These are phyloP conservation scores for Columba livia DNA, from an alignment of 2,113 vertebrate genomes.

Conservation along the genomic window DNA sequence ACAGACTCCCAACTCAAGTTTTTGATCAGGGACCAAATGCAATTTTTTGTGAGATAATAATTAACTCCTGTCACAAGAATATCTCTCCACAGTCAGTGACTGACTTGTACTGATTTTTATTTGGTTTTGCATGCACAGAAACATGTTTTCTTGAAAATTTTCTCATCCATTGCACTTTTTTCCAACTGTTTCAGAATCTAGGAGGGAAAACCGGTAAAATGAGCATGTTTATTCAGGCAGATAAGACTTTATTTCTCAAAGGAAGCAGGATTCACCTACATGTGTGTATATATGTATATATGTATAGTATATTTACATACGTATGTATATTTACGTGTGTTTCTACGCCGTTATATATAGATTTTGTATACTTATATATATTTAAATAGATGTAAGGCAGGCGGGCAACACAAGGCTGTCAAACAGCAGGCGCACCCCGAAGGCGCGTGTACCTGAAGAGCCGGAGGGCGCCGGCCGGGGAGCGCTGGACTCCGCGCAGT, in stretches of 20 bases:
- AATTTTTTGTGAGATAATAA: neutral
- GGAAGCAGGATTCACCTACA: neutral
- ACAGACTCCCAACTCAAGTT: neutral
- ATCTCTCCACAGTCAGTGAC: neutral
- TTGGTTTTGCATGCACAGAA: neutral
- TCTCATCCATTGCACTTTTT: neutral
- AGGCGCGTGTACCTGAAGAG: fast-evolving
- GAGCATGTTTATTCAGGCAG: neutral
- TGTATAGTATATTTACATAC: fast-evolving
- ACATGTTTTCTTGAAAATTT: neutral
- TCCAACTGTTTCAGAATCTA: neutral
- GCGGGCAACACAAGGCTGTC: neutral
- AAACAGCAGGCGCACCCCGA: neutral
- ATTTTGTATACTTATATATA: neutral
- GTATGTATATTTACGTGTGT: too few relatives aligned
- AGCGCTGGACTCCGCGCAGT: too few relatives aligned
- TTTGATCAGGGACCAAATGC: neutral
- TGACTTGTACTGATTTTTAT: too few relatives aligned
- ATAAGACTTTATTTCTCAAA: neutral
- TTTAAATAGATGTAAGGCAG: too few relatives aligned
- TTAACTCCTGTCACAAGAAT: neutral
- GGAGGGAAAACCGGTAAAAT: neutral
- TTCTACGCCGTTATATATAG: fast-evolving
- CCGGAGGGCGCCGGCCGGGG: neutral
- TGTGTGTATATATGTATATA: neutral